Base-by-base conservation (phyloP, 92 coral and sea anemone species). In the Phenganax stokvisi region DNA sequence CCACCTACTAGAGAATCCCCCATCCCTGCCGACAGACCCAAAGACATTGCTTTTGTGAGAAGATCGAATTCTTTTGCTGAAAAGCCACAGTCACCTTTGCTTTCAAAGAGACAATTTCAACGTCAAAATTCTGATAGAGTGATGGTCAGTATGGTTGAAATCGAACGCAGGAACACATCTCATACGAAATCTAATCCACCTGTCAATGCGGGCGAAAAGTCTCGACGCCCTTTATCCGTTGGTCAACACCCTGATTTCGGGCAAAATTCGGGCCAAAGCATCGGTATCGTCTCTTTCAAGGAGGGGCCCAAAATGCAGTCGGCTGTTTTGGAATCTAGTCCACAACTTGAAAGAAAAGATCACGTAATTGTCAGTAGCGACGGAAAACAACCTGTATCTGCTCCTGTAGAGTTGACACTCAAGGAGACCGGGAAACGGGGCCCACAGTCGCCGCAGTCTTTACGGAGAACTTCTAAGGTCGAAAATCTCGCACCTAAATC, bases 241-340 rank as follows among this genome's bases (percentile, higher is more conserved):
- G 73, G 62, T 16, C 74, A 62, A 15, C 62, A 73, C 9, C 37
- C 59, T 20, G 72, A 79, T 51, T 44, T 9, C 16, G 62, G 51
- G 12, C 83, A 64, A 12, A 68, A 67, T 0, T 6, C 74, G 37
- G 74, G 59, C 0, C 83, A 63, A 30, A 79, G 83, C 54, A 62
- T 79, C 61, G 62, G 83, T 47, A 79, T 79, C 3, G 83, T 79
- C 31, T 62, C 83, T 0, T 79, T 62, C 27, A 79, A 51, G 29
- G 83, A 79, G 27, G 83, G 63, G 15, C 74, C 83, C 9, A 52
- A 61, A 6, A 61, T 79, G 12, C 83, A 79, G 62, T 79, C 83
- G 9, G 83, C 83, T 15, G 83, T 79, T 47, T 54, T 62, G 61
- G 83, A 79, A 53, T 79, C 83, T 25, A 79, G 83, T 51, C 83